Conservation (phyloP, 1,140 invertebrate genomes). For the Ooceraea biroi region DNA sequence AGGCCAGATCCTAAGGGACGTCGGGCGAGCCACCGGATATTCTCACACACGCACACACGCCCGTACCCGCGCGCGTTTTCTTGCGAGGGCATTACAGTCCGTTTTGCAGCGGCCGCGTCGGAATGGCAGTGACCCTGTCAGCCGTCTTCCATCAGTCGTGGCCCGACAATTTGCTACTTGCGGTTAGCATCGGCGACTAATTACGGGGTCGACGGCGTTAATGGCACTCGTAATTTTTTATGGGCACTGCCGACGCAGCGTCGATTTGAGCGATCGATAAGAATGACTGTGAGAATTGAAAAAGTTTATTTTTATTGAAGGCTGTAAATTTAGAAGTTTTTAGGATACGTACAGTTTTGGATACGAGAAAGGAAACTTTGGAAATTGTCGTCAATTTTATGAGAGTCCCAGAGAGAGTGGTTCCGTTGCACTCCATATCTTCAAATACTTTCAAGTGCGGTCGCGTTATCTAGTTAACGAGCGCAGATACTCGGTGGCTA, state of each 20-base stretch:
- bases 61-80: slow-evolving; percentile 26
- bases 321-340: not conserved
- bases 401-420: too few relatives aligned
- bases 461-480: slow-evolving; percentile 59
- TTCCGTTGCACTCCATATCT: too few relatives aligned
- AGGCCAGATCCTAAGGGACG: slow-evolving; percentile 48
- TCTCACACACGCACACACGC: slow-evolving; percentile 52
- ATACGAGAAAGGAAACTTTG: slow-evolving; percentile 53
- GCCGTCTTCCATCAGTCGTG: not conserved
- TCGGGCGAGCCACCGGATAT: slow-evolving; percentile 69
- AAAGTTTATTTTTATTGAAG: not conserved
- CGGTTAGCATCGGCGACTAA: slow-evolving; percentile 33
- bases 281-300: not conserved
- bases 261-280: too few relatives aligned
- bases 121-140: slow-evolving; percentile 66
- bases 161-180: slow-evolving; percentile 34
- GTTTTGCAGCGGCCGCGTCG: slow-evolving; percentile 10
- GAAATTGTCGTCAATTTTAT: not conserved
- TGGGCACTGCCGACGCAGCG: not conserved
- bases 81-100: slow-evolving; percentile 27
- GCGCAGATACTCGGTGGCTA: not conserved
- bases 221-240: not conserved
- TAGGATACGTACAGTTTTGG: not conserved
- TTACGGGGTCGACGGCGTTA: not conserved
- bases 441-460: too few relatives aligned